These are phyloP conservation scores for Bellardia pandia DNA, from an alignment of 2,888 invertebrate genomes.

Conservation along the genomic window DNA sequence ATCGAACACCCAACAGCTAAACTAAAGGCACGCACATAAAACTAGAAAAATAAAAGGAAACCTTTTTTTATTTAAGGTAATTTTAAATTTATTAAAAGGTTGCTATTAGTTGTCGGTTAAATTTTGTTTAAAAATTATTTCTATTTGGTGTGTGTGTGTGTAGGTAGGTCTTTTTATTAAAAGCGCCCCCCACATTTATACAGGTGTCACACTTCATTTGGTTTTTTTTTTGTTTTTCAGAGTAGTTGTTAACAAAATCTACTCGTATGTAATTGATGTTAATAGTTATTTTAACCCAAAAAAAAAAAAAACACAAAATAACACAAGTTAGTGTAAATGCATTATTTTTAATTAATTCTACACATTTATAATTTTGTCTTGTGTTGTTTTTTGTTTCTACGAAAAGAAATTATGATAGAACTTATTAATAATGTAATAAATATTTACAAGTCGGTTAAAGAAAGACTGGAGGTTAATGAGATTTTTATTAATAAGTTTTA, in stretches of 20 bases:
- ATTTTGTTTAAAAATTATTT: slow-evolving; percentile 13
- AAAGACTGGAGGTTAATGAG: neutral
- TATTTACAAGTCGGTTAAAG: neutral
- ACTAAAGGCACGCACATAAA: slow-evolving; percentile 40
- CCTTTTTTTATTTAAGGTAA: slow-evolving; percentile 39
- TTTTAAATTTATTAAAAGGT: slow-evolving; percentile 40
- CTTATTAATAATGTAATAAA: slow-evolving; percentile 16
- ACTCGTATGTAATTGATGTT: slow-evolving; percentile 48
- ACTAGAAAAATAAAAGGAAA: slow-evolving; percentile 26
- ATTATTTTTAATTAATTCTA: slow-evolving; percentile 42
- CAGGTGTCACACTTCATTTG: slow-evolving; percentile 72
- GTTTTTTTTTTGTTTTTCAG: slow-evolving; percentile 50
- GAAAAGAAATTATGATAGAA: slow-evolving; percentile 38
- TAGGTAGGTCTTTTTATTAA: slow-evolving; percentile 14
- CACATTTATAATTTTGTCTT: neutral
- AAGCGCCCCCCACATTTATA: slow-evolving; percentile 54
- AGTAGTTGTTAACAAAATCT: neutral
- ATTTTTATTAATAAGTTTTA: slow-evolving; percentile 41
- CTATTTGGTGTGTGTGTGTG: neutral
- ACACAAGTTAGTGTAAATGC: slow-evolving; percentile 1
- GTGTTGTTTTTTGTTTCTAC: neutral
- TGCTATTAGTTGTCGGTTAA: slow-evolving; percentile 48
- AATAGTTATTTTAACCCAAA: slow-evolving; percentile 44
- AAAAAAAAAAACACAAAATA: slow-evolving; percentile 11
- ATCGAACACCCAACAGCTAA: slow-evolving; percentile 54